A percentile compares a stretch with the other conserved stretches of the same genome.
These are phyloP conservation scores for Phortica variegata DNA, from an alignment of 1,140 invertebrate species.

Conservation along the genomic window DNA sequence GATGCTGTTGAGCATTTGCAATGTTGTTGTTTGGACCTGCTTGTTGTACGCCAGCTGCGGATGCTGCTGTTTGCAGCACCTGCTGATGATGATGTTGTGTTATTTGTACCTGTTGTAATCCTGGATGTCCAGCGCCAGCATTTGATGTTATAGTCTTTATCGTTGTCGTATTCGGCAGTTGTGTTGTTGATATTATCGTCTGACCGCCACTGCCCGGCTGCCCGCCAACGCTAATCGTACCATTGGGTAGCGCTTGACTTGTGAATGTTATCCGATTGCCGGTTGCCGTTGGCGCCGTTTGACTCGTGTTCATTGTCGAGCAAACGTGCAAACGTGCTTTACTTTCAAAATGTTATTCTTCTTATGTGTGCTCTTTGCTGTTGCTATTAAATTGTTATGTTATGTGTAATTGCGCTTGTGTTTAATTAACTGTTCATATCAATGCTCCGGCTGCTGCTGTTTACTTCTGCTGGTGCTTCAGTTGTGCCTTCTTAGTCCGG, in stretches of 20 bases:
- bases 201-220: constrained; percentile 32
- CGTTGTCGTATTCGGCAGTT: constrained; percentile 56
- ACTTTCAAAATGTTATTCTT: neutral
- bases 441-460: constrained; percentile 5
- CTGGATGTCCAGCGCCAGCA: constrained; percentile 30
- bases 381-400: neutral
- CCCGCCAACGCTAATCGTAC: constrained; percentile 58
- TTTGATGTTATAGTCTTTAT: constrained; percentile 59
- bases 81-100: constrained; percentile 27
- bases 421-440: constrained; percentile 4
- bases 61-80: constrained; percentile 43
- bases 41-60: constrained; percentile 17
- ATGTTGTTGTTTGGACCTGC: constrained; percentile 6
- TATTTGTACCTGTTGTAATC: constrained; percentile 34
- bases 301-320: constrained; percentile 50
- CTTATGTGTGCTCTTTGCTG: neutral
- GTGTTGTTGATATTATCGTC: constrained; percentile 47
- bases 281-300: constrained; percentile 30
- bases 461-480: constrained; percentile 9
- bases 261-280: constrained; percentile 59
- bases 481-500: constrained; percentile 14
- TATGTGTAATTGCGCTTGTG: constrained; percentile 7
- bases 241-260: constrained; percentile 63
- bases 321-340: constrained; percentile 6
- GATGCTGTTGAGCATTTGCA: constrained; percentile 2